Evolutionary conservation across 2,888 invertebrate genomes (phyloP).

Genomic region (Bombyx huttoni): DNA sequence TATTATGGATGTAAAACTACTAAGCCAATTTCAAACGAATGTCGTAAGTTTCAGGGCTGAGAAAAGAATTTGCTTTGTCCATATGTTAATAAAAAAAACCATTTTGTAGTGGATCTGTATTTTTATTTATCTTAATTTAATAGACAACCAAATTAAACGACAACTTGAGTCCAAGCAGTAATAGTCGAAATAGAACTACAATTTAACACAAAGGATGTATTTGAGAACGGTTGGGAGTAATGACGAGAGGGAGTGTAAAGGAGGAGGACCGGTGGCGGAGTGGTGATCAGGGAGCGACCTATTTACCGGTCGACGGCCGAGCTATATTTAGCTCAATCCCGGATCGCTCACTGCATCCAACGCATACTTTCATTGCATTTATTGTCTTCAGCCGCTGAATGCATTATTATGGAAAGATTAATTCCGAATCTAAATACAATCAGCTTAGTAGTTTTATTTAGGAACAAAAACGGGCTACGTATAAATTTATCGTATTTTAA

Average conservation of each 20-base stretch:
- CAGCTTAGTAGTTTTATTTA: too few relatives aligned
- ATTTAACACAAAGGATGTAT: not conserved
- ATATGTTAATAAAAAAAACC: too few relatives aligned
- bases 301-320: constrained; percentile 56
- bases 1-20: constrained; percentile 31
- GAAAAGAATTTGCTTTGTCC: not conserved
- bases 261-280: constrained; percentile 9
- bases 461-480: too few relatives aligned
- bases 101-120: too few relatives aligned
- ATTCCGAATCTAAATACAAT: too few relatives aligned
- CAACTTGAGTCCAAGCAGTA: not conserved
- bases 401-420: constrained; percentile 2
- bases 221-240: constrained; percentile 3
- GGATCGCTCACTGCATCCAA: constrained; percentile 36
- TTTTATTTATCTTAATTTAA: too few relatives aligned
- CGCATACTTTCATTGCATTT: constrained; percentile 43
- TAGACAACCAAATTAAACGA: not conserved
- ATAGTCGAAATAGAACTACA: not conserved
- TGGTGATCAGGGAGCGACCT: constrained; percentile 40
- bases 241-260: constrained; percentile 12
- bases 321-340: constrained; percentile 56
- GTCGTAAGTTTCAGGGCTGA: constrained; percentile 19
- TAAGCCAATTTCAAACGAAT: constrained; percentile 25
- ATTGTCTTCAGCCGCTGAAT: constrained; percentile 21
- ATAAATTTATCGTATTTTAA: too few relatives aligned